Evolutionary conservation across 2,797 vertebrate genomes (phyloP).

Genomic region (Pempheris klunzingeri): DNA sequence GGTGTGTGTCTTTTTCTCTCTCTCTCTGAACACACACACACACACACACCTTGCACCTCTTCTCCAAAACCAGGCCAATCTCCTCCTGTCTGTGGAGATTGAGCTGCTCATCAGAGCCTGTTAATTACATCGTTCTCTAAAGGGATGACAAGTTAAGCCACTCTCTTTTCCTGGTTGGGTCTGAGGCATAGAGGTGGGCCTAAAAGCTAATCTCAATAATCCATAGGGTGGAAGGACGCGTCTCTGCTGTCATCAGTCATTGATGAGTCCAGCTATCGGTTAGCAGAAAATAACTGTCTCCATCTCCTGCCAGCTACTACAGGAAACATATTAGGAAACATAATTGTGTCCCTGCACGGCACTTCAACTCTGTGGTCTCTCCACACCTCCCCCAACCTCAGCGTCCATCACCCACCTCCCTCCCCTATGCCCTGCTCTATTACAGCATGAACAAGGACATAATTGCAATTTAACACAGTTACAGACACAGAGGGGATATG

Average conservation of each 20-base stretch:
- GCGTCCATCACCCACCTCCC: slow-evolving; percentile 22
- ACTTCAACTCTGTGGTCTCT: slow-evolving; percentile 39
- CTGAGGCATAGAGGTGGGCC: slow-evolving; percentile 54
- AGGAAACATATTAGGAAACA: slow-evolving; percentile 26
- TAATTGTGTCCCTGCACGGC: slow-evolving; percentile 30
- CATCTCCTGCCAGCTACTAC: slow-evolving; percentile 15
- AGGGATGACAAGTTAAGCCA: slow-evolving; percentile 81
- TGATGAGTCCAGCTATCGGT: slow-evolving; percentile 43
- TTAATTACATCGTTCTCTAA: slow-evolving; percentile 82
- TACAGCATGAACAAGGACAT: slow-evolving; percentile 73
- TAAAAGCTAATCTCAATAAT: slow-evolving; percentile 74
- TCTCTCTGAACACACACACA: slow-evolving; percentile 9
- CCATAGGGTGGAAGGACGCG: slow-evolving; percentile 65
- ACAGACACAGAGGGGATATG: slow-evolving; percentile 52
- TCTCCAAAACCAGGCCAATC: slow-evolving; percentile 76
- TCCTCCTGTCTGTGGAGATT: slow-evolving; percentile 74
- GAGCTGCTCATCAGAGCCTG: slow-evolving; percentile 79
- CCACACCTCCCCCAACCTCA: slow-evolving; percentile 19
- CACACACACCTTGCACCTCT: slow-evolving; percentile 32
- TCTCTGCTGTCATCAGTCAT: slow-evolving; percentile 72
- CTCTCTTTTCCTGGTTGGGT: slow-evolving; percentile 68
- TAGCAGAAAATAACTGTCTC: slow-evolving; percentile 39
- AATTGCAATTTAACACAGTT: slow-evolving; percentile 76
- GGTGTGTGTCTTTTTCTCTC: slow-evolving; percentile 28
- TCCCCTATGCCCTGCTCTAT: slow-evolving; percentile 60